These are phyloP conservation scores for Hyles euphorbiae DNA, from an alignment of 1,140 invertebrate genomes.

Conservation along the genomic window DNA sequence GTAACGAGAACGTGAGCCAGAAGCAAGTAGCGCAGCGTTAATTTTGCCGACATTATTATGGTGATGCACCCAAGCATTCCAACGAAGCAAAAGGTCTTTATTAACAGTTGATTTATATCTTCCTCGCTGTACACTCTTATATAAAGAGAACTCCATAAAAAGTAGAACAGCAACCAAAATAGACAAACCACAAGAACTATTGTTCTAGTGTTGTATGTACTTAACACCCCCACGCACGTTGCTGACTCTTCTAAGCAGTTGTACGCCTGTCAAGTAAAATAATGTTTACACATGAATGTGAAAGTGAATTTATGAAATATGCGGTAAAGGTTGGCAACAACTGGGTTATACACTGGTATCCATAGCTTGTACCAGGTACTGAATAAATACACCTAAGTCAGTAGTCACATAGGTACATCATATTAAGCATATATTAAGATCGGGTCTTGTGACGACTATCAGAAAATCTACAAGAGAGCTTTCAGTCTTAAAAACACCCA, in stretches of 20 bases:
- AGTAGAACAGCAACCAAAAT: conserved; percentile 48
- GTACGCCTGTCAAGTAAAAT: conserved; percentile 49
- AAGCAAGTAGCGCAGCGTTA: conserved; percentile 40
- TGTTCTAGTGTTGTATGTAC: conserved; percentile 42
- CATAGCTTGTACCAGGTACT: too few relatives aligned
- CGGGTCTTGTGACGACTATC: too few relatives aligned
- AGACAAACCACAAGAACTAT: conserved; percentile 26
- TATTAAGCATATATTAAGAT: too few relatives aligned
- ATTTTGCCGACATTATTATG: conserved; percentile 31
- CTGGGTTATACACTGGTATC: too few relatives aligned
- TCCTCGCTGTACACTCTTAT: conserved; percentile 33
- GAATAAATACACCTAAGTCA: too few relatives aligned
- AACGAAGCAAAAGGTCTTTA: conserved; percentile 36
- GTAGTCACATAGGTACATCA: too few relatives aligned
- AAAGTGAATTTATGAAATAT: too few relatives aligned
- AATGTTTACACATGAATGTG: neutral
- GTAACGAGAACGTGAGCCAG: conserved; percentile 39
- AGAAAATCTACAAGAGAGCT: too few relatives aligned
- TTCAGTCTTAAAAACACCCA: too few relatives aligned
- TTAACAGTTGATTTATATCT: conserved; percentile 17
- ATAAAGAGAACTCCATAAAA: conserved; percentile 51
- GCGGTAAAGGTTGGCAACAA: too few relatives aligned
- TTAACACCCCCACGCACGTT: conserved; percentile 46
- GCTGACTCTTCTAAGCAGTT: conserved; percentile 45
- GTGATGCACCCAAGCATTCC: conserved; percentile 32